phyloP scores from a whole-genome alignment of 2,113 vertebrate species.

The Sminthopsis crassicaudata region DNA sequence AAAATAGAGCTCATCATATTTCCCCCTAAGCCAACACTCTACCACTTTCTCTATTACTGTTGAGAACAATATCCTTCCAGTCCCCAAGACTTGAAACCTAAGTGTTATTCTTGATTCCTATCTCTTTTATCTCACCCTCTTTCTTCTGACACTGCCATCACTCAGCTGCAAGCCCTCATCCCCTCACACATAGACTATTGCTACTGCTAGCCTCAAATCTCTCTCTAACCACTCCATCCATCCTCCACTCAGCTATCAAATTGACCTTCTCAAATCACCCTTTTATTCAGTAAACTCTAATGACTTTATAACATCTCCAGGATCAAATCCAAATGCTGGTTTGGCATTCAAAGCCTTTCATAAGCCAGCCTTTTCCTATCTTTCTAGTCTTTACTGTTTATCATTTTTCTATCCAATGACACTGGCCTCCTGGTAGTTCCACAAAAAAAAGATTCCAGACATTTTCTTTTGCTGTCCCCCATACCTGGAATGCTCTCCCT shows the following conservation, averaged over 20 bases:
- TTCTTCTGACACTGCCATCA: no score
- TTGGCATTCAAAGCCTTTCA: not conserved
- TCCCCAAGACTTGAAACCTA: not conserved
- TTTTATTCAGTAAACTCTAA: no score
- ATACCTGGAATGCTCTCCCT: not conserved
- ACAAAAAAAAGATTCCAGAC: not conserved
- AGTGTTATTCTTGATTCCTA: not conserved
- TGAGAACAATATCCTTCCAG: not conserved
- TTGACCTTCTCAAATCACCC: no score
- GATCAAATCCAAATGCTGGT: not conserved
- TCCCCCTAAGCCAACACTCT: no score
- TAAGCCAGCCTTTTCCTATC: not conserved
- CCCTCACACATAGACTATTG: not conserved
- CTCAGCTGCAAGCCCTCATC: not conserved
- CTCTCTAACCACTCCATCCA: no score
- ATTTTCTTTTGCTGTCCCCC: not conserved
- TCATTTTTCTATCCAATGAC: not conserved
- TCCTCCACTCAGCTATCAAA: no score
- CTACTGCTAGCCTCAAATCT: no score
- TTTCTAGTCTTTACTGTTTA: not conserved
- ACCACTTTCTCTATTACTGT: not conserved
- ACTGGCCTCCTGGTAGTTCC: not conserved
- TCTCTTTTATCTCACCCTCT: not conserved
- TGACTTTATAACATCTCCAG: not conserved
- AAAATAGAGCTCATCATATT: not conserved